Evolutionary conservation across 2,113 vertebrate species (phyloP).

Genomic region (Athene noctua): DNA sequence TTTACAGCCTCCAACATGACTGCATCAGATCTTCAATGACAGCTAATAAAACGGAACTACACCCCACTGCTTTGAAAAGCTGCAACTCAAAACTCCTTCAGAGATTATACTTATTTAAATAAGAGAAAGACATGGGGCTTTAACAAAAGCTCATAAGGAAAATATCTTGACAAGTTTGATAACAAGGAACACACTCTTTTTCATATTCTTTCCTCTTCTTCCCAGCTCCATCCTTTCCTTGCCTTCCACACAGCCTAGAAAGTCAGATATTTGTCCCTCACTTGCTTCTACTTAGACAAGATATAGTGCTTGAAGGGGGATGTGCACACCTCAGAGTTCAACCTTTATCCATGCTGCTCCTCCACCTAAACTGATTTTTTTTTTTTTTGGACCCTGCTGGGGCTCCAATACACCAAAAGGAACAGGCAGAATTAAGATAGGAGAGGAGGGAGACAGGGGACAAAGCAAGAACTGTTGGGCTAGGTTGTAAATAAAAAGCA

Average conservation of each 20-base stretch:
- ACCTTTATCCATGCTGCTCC: neutral
- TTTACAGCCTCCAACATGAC: constrained; percentile 14
- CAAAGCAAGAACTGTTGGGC: neutral
- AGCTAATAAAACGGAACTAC: constrained; percentile 55
- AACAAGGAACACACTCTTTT: neutral
- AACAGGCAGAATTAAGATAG: neutral
- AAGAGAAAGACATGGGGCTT: constrained; percentile 23
- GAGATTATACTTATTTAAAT: constrained; percentile 62
- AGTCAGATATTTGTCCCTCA: neutral
- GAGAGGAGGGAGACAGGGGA: neutral
- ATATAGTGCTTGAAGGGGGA: neutral
- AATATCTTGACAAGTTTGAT: constrained; percentile 20
- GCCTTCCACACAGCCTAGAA: neutral
- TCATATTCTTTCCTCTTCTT: neutral
- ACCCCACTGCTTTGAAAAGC: constrained; percentile 56
- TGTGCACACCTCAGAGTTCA: neutral
- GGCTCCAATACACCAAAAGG: neutral
- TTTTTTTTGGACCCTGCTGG: neutral
- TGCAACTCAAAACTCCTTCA: constrained; percentile 13
- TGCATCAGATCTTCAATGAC: constrained; percentile 43
- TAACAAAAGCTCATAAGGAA: constrained; percentile 27
- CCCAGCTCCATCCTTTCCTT: neutral
- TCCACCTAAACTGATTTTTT: neutral
- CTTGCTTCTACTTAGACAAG: neutral
- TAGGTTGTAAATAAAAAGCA: constrained; percentile 44